Evolutionary conservation across 1,140 invertebrate genomes (phyloP).

Genomic region (Penaeus japonicus): DNA sequence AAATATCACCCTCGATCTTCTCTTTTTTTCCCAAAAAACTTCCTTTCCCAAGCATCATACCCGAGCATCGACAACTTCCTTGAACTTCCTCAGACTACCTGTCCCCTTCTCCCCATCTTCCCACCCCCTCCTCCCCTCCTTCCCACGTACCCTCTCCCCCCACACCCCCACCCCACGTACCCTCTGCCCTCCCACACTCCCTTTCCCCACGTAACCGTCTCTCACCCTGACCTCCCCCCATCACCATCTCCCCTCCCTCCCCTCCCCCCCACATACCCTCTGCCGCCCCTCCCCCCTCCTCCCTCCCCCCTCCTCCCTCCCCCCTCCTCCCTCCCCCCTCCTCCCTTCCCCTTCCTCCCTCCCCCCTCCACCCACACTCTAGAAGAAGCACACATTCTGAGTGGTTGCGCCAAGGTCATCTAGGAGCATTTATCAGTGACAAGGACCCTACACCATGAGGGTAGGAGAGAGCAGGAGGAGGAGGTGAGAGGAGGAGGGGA

Average conservation of each 20-base stretch:
- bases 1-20: no score
- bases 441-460: not conserved
- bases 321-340: not conserved
- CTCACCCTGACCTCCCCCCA: not conserved
- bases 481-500: not conserved
- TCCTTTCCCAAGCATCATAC: no score
- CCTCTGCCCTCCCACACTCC: not conserved
- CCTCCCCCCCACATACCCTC: not conserved
- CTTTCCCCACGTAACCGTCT: not conserved
- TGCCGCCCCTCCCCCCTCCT: not conserved
- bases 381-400: no score
- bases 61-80: not conserved
- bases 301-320: not conserved
- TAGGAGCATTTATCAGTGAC: not conserved
- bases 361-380: not conserved
- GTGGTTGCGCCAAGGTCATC: no score
- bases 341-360: not conserved
- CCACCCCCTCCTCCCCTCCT: conserved; percentile 3
- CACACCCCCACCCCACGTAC: not conserved
- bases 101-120: not conserved
- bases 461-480: not conserved
- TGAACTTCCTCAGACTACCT: not conserved
- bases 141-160: not conserved
- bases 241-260: not conserved
- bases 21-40: no score